These are phyloP conservation scores for Uloborus plumipes DNA, from an alignment of 2,888 invertebrate species.

Conservation along the genomic window DNA sequence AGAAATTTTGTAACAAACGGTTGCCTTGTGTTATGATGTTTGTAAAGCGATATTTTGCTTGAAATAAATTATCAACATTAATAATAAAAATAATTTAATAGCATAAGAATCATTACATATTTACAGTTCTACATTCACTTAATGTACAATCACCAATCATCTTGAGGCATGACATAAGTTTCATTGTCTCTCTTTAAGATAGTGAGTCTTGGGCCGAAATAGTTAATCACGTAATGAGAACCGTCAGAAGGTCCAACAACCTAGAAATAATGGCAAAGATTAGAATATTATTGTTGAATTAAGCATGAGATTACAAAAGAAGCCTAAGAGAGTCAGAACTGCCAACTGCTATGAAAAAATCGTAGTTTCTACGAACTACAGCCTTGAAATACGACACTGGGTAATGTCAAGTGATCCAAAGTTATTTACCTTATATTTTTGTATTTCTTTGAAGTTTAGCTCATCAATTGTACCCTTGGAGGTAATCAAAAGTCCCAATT, in stretches of 20 bases:
- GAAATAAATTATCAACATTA: background rate
- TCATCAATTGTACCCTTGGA: no score
- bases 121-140: background rate
- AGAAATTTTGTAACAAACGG: no score
- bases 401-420: no score
- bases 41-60: background rate
- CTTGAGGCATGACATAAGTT: conserved; percentile 64
- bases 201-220: conserved; percentile 89
- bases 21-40: background rate
- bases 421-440: no score
- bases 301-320: no score
- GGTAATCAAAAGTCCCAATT: no score
- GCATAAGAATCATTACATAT: background rate
- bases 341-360: no score
- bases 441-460: no score
- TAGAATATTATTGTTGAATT: no score
- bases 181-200: conserved; percentile 60
- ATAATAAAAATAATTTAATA: background rate
- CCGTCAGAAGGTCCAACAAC: conserved; percentile 92
- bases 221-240: conserved; percentile 92
- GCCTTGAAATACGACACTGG: no score
- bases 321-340: no score
- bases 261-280: conserved; percentile 66
- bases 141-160: conserved; percentile 48
- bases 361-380: no score